Evolutionary conservation across 2,888 invertebrate genomes (phyloP).

Genomic region (Cephonodes hylas): DNA sequence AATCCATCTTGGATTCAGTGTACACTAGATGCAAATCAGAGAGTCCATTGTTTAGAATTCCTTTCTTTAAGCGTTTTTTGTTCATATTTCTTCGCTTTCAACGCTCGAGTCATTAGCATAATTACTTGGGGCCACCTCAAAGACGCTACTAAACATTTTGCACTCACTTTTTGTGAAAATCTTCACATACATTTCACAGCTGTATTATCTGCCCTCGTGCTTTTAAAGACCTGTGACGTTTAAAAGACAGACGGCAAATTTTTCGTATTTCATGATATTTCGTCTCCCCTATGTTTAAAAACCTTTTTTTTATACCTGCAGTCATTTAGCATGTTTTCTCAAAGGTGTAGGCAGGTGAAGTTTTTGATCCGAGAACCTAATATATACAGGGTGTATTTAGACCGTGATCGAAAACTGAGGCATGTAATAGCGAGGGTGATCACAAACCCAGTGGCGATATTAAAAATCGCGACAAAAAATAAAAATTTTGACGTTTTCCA

Average conservation of each 20-base stretch:
- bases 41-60: conserved; percentile 24
- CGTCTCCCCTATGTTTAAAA: too few species aligned
- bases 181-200: neutral
- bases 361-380: neutral
- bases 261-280: neutral
- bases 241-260: neutral
- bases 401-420: too few species aligned
- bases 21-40: conserved; percentile 19
- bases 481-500: too few species aligned
- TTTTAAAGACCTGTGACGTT: neutral
- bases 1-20: neutral
- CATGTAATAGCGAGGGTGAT: too few species aligned
- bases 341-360: neutral
- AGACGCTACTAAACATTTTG: conserved; percentile 31
- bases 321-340: too few species aligned
- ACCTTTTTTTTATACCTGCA: too few species aligned
- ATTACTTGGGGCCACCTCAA: conserved; percentile 33
- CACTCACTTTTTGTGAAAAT: neutral
- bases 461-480: too few species aligned
- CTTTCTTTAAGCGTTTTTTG: conserved; percentile 24
- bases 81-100: conserved; percentile 25
- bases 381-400: too few species aligned
- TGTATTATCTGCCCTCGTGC: neutral
- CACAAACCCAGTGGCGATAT: too few species aligned
- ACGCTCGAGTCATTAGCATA: conserved; percentile 32